These are phyloP conservation scores for Drosophila funebris DNA, from an alignment of 1,140 invertebrate species.

Conservation along the genomic window DNA sequence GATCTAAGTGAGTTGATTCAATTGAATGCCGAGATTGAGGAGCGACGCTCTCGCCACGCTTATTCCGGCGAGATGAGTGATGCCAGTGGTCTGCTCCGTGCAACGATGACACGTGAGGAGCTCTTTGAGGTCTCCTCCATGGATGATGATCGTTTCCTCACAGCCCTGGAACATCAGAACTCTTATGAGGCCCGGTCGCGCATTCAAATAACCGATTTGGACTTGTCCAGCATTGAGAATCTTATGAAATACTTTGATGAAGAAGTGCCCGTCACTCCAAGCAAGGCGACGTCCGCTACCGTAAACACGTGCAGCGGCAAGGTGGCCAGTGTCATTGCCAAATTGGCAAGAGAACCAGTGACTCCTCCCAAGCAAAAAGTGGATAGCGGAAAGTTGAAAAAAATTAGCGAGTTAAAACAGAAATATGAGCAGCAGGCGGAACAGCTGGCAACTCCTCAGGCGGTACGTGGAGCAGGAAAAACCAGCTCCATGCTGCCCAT, in stretches of 20 bases:
- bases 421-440: conserved; percentile 48
- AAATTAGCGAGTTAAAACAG: conserved; percentile 66
- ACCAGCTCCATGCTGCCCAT: conserved; percentile 41
- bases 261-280: conserved; percentile 67
- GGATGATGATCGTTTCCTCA: conserved; percentile 70
- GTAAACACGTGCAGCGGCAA: conserved; percentile 42
- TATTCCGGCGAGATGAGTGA: conserved; percentile 10
- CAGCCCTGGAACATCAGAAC: conserved; percentile 71
- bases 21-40: conserved; percentile 68
- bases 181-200: conserved; percentile 35
- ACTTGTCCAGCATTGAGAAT: conserved; percentile 74
- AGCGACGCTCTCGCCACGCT: conserved; percentile 34
- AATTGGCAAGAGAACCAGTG: conserved; percentile 22
- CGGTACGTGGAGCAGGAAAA: conserved; percentile 5
- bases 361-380: conserved; percentile 36
- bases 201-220: conserved; percentile 56
- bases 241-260: conserved; percentile 80
- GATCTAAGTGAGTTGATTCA: conserved; percentile 61
- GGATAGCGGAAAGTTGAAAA: conserved; percentile 43
- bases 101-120: conserved; percentile 75
- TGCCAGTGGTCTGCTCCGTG: conserved; percentile 47
- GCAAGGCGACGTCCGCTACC: conserved; percentile 16
- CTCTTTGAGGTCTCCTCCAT: conserved; percentile 69
- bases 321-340: conserved; percentile 72
- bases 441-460: background rate